Base-by-base conservation (phyloP, 2,797 vertebrate species). In the Danionella dracula region DNA sequence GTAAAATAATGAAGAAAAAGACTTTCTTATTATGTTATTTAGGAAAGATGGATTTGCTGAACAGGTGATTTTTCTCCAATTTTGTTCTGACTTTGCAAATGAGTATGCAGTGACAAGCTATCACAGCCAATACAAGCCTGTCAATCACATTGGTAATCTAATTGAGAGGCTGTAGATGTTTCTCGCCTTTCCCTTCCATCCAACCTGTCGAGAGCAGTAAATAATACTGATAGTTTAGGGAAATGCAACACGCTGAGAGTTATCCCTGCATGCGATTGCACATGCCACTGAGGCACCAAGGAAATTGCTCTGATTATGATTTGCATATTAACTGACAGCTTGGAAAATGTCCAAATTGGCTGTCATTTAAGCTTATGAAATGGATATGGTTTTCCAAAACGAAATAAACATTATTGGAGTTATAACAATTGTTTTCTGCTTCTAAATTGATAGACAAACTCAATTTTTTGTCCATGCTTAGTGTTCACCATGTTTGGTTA, bases 201-300 rank as follows among this genome's bases (percentile, higher is more conserved):
- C 73, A 70, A 60, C 60, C 50, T 76, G 79, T 76, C 67, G 27
- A 65, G 53, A 71, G 75, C 66, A 66, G 79, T 83, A 86, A 90
- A 89, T 83, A 77, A 85, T 84, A 77, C 15, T 72, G 85, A 83
- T 86, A 60, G 83, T 81, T 81, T 79, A 79, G 78, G 75, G 68
- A 82, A 74, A 76, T 82, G 82, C 79, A 81, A 85, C 79, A 81
- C 82, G 79, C 86, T 79, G 79, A 76, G 73, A 83, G 83, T 80
- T 76, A 73, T 75, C 63, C 68, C 51, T 32, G 56, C 40, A 16
- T 40, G 58, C 51, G 49, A 49, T 6, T 5, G 13, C 19, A 10
- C 29, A 16, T 32, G 17, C 45, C 42, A 57, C 72, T 55, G 70
- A 71, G 51, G 69, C 49, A 73, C 79, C 78, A 80, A 70, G 77